These are phyloP conservation scores for Acipenser ruthenus DNA, from an alignment of 2,797 vertebrate genomes.

Conservation along the genomic window DNA sequence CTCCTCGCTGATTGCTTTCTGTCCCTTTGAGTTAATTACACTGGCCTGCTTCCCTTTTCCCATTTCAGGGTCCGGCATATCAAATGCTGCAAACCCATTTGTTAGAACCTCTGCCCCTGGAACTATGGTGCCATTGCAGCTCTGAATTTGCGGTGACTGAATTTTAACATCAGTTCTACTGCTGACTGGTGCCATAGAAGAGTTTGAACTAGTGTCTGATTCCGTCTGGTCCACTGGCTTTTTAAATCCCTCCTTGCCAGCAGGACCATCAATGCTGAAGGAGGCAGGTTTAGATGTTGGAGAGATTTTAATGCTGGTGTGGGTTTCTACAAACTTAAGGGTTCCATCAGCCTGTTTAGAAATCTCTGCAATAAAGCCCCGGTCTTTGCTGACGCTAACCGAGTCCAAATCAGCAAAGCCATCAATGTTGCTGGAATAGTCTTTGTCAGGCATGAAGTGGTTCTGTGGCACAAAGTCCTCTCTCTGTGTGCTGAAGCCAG, in stretches of 20 bases:
- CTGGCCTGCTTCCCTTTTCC: conserved; percentile 48
- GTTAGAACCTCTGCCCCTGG: conserved; percentile 60
- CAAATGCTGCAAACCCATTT: conserved; percentile 62
- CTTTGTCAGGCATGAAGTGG: conserved; percentile 60
- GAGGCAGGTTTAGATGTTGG: conserved; percentile 39
- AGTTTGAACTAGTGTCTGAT: conserved; percentile 37
- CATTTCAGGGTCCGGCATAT: conserved; percentile 22
- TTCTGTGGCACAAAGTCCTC: conserved; percentile 53
- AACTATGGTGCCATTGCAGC: conserved; percentile 63
- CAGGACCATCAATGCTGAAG: conserved; percentile 14
- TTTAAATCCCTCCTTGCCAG: conserved; percentile 34
- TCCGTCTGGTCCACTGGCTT: conserved; percentile 42
- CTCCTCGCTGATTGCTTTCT: conserved; percentile 43
- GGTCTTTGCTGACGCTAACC: conserved; percentile 50
- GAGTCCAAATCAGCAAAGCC: conserved; percentile 58
- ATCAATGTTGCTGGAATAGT: conserved; percentile 39
- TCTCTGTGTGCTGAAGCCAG: conserved; percentile 42
- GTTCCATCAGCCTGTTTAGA: conserved; percentile 30
- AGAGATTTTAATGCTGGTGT: conserved; percentile 49
- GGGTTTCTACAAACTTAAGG: conserved; percentile 32
- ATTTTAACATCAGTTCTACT: conserved; percentile 37
- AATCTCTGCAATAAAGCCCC: conserved; percentile 44
- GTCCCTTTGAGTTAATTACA: conserved; percentile 44
- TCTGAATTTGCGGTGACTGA: conserved; percentile 39
- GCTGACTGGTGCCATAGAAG: conserved; percentile 31